Percentiles rank a stretch among this genome's conserved stretches.
These are phyloP conservation scores for Aspidiotus rigidus DNA, from an alignment of 2,888 invertebrate genomes.

Conservation along the genomic window DNA sequence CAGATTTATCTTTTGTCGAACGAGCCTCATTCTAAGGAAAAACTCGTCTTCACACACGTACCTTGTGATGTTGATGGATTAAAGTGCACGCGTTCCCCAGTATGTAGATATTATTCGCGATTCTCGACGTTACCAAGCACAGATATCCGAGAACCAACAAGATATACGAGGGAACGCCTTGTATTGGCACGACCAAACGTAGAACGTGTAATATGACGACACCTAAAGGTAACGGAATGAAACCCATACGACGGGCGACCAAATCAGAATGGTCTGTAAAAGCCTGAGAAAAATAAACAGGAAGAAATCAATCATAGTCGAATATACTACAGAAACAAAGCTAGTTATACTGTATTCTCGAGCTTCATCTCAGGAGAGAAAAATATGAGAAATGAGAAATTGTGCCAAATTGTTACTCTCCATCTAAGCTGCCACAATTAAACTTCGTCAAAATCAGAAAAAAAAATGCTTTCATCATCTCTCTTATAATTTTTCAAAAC, in stretches of 20 bases:
- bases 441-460: background rate
- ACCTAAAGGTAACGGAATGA: slow-evolving; percentile 90
- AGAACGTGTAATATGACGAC: slow-evolving; percentile 86
- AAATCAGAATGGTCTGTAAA: slow-evolving; percentile 95
- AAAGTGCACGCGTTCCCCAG: slow-evolving; percentile 83
- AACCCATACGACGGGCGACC: slow-evolving; percentile 94
- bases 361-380: too few species aligned
- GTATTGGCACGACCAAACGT: slow-evolving; percentile 67
- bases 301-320: background rate
- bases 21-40: background rate
- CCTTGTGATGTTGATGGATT: slow-evolving; percentile 58
- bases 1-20: background rate
- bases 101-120: slow-evolving; percentile 79
- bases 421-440: too few species aligned
- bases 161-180: slow-evolving; percentile 57
- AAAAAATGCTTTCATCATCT: background rate
- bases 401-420: too few species aligned
- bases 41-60: slow-evolving; percentile 18
- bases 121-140: slow-evolving; percentile 62
- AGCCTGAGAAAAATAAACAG: slow-evolving; percentile 48
- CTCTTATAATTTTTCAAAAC: too few species aligned
- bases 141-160: slow-evolving; percentile 66
- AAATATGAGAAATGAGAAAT: too few species aligned
- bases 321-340: background rate
- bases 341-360: background rate